Percentiles rank a stretch among this genome's conserved stretches.
These are phyloP conservation scores for Eurosta solidaginis DNA, from an alignment of 1,140 invertebrate genomes.

Conservation along the genomic window DNA sequence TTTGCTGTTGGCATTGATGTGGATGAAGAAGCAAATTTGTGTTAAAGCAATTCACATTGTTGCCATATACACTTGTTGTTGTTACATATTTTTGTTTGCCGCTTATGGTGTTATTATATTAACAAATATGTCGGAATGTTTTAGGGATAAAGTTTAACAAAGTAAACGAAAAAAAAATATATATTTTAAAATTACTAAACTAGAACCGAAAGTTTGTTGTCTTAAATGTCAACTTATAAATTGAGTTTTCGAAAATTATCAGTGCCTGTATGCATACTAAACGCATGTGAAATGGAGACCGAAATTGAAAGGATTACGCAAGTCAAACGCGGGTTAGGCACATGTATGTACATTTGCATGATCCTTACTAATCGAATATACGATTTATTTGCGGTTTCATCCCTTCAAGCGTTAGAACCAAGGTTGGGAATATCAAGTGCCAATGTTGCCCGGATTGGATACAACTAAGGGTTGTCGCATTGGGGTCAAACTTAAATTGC, in stretches of 20 bases:
- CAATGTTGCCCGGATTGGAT: no score
- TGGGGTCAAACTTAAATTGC: no score
- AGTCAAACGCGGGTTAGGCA: no score
- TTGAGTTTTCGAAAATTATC: neutral
- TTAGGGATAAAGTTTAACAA: slow-evolving; percentile 1
- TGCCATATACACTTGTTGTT: neutral
- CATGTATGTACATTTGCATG: no score
- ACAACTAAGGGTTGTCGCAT: no score
- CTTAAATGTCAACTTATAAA: neutral
- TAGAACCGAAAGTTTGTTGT: neutral
- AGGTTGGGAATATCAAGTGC: no score
- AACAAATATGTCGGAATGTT: neutral
- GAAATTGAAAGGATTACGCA: no score
- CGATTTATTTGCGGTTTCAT: no score
- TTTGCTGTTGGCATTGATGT: slow-evolving; percentile 4
- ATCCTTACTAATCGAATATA: no score
- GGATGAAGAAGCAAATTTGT: slow-evolving; percentile 4
- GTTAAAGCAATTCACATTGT: neutral
- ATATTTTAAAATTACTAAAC: neutral
- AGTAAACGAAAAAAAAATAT: neutral
- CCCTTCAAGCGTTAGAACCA: no score
- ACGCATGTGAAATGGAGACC: neutral
- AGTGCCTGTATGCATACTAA: no score
- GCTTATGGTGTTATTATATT: neutral
- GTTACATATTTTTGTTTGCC: neutral